phyloP scores from a whole-genome alignment of 2,888 invertebrate species.

The Perizoma affinitatum region DNA sequence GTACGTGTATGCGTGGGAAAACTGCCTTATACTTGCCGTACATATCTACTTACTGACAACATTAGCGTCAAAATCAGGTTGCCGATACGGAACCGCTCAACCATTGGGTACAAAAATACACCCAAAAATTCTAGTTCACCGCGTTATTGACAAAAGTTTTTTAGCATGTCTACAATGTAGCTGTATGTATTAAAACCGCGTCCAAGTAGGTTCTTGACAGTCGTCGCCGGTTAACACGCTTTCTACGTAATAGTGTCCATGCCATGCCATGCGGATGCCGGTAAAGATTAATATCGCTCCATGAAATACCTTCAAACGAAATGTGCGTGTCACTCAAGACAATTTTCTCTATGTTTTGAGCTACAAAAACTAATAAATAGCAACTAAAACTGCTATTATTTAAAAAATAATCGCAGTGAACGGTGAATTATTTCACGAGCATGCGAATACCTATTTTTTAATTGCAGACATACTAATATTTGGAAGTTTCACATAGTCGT shows the following conservation, averaged over 20 bases:
- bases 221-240: neutral
- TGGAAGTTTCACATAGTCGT: constrained; percentile 40
- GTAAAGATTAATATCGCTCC: neutral
- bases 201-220: too few relatives aligned
- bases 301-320: neutral
- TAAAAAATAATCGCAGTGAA: neutral
- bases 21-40: constrained; percentile 26
- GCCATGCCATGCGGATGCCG: neutral
- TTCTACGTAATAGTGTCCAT: neutral
- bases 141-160: too few relatives aligned
- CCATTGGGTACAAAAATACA: too few relatives aligned
- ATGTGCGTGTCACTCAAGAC: neutral
- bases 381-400: too few relatives aligned
- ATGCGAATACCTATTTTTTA: constrained; percentile 30
- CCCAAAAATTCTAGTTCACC: too few relatives aligned
- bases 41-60: neutral
- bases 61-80: constrained; percentile 1
- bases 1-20: constrained; percentile 48
- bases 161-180: too few relatives aligned
- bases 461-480: constrained; percentile 47
- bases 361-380: too few relatives aligned
- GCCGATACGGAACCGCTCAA: neutral
- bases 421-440: constrained; percentile 14
- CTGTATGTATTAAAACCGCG: too few relatives aligned
- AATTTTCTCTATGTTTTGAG: neutral